A percentile compares a stretch with the other conserved stretches of the same genome.
These are phyloP conservation scores for Zaprionus africanus DNA, from an alignment of 1,140 invertebrate species.

Conservation along the genomic window DNA sequence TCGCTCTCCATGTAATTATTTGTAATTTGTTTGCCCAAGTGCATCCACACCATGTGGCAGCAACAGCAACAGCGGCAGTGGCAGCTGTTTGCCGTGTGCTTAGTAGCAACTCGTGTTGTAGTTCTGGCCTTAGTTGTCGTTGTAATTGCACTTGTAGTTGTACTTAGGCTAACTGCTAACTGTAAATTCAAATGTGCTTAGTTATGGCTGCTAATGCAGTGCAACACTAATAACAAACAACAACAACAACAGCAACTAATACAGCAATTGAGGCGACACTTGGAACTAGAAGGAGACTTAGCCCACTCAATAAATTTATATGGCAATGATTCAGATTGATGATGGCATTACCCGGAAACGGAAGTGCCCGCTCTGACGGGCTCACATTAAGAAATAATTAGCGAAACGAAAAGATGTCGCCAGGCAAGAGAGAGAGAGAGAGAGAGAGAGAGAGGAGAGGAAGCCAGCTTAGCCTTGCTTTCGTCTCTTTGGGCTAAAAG, in stretches of 20 bases:
- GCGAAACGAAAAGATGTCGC: conserved; percentile 46
- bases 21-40: conserved; percentile 79
- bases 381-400: conserved; percentile 77
- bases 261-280: conserved; percentile 36
- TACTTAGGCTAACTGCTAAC: conserved; percentile 25
- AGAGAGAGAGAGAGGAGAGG: conserved; percentile 6
- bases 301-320: not conserved
- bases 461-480: conserved; percentile 8
- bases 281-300: not conserved
- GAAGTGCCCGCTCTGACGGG: conserved; percentile 60
- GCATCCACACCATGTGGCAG: conserved; percentile 34
- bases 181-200: conserved; percentile 60
- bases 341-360: conserved; percentile 64
- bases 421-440: not conserved
- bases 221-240: not conserved
- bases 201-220: conserved; percentile 55
- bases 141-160: conserved; percentile 19
- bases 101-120: not conserved
- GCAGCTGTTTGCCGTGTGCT: not conserved
- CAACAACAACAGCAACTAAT: not conserved
- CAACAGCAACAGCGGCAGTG: not conserved
- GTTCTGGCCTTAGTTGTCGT: not conserved
- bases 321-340: conserved; percentile 68
- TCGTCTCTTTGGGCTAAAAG: conserved; percentile 49
- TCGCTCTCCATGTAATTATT: conserved; percentile 66